Base-by-base conservation (phyloP, 2,113 vertebrate species). In the Urocolius indicus region DNA sequence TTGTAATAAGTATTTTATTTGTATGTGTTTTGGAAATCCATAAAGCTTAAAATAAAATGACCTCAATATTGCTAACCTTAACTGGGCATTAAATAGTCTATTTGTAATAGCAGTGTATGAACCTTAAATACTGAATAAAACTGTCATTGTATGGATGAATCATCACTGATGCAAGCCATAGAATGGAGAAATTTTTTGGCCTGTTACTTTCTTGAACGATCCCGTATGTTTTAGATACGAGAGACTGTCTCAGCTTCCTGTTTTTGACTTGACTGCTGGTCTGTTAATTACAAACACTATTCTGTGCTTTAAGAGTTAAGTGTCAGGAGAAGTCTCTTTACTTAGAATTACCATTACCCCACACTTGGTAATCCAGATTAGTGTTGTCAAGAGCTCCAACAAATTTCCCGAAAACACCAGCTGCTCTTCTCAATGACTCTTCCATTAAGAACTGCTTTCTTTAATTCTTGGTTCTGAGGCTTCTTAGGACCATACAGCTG, bases 11-110 rank as follows among this genome's bases (percentile, higher is more conserved):
- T 92, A 54, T 80, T 85, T 93, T 86, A 84, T 92, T 95, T 87
- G 92, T 96, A 92, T 1, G 1, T 91, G 86, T 94, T 96, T 93
- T 90, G 76, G 93, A 94, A 92, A 90, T 87, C 61, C 52, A 65
- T 92, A 45, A 77, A 45, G 68, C 76, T 86, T 82, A 88, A 95
- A 97, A 96, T 96, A 96, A 97, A 97, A 38, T 52, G 4, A 73
- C 81, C 61, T 79, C 84, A 82, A 84, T 84, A 84, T 90, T 86
- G 61, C 88, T 36, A 76, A 21, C 72, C 49, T 78, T 78, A 88
- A 84, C 49, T 75, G 79, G 68, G 36, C 30, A 68, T 78, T 81
- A 80, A 74, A 19, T 43, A 57, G 36, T 89, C 57, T 3, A 11
- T 71, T 90, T 78, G 29, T 54, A 83, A 30, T 52, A 73, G 32